These are phyloP conservation scores for Aphidius ervi DNA, from an alignment of 1,140 invertebrate species.

Conservation along the genomic window DNA sequence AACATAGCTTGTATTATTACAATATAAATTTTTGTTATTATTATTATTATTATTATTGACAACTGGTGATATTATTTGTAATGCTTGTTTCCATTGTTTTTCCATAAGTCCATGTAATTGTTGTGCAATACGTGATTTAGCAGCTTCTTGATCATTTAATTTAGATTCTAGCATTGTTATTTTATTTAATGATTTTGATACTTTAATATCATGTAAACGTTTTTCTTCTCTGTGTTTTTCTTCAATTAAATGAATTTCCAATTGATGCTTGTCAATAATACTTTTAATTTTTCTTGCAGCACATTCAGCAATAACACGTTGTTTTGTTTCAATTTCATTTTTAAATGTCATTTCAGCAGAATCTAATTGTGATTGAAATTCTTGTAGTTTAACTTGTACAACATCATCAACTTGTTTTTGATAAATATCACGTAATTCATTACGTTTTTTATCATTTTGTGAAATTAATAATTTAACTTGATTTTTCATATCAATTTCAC, in stretches of 20 bases:
- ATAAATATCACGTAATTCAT: constrained; percentile 68
- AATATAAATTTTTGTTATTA: too few relatives aligned
- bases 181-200: constrained; percentile 64
- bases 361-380: constrained; percentile 74
- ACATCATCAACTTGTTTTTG: constrained; percentile 76
- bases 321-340: constrained; percentile 61
- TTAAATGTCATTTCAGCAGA: constrained; percentile 62
- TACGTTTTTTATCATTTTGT: constrained; percentile 62
- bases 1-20: too few relatives aligned
- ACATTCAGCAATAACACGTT: constrained; percentile 63
- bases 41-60: neutral
- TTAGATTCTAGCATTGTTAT: constrained; percentile 60
- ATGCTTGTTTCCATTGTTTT: constrained; percentile 71
- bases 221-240: constrained; percentile 74
- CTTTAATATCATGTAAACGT: constrained; percentile 62
- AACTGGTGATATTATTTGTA: constrained; percentile 62
- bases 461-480: constrained; percentile 55
- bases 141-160: constrained; percentile 54
- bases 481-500: constrained; percentile 53
- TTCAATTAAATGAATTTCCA: constrained; percentile 71
- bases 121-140: constrained; percentile 63
- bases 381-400: constrained; percentile 68
- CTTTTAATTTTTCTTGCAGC: constrained; percentile 67
- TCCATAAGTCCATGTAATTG: constrained; percentile 76
- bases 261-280: constrained; percentile 70